Evolutionary conservation across 2,888 invertebrate genomes (phyloP), one percentile per base, ranked within the genome.

Genomic region (Gnatocerus cornutus): DNA sequence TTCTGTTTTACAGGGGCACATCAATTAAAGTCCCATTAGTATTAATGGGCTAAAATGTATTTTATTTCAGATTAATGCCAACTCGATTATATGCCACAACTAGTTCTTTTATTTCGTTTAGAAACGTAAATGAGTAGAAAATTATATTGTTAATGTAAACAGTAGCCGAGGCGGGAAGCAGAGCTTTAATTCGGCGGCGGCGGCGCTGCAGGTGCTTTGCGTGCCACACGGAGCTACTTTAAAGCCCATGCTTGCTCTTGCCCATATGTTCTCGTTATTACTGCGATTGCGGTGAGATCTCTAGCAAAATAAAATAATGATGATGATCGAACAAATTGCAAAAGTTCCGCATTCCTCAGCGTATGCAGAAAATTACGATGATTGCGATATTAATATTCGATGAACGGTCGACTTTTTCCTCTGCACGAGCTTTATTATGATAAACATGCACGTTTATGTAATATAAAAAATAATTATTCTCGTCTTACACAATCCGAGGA

Each of bases 1-100:
- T 71, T 53, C 66, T 71, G 71, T 75, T 73, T 73, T 56, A 65
- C 41, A 16, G 59, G 48, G 21, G 50, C 45, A 50, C 56, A 68
- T 70, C 73, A 71, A 78, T 78, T 78, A 78, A 76, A 76, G 65
- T 75, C 68, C 71, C 78, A 78, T 78, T 76, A 77, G 77, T 74
- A 78, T 77, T 78, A 77, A 78, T 76, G 78, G 73, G 71, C 74
- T 77, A 75, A 67, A 77, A 74, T 76, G 73, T 75, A 74, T 76
- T 77, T 75, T 77, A 74, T 76, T 76, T 74, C 71, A 74, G 73
- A 76, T 73, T 76, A 76, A 74, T 77, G 73, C 67, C 74, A 66
- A 70, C 65, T 66, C 69, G 72, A 76, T 75, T 75, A 75, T 65
- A 68, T 65, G 69, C 70, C 67, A 46, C 61, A 30, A 71, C 50